Conservation (phyloP, 2,888 invertebrate species). For the Teleiodes luculella region DNA sequence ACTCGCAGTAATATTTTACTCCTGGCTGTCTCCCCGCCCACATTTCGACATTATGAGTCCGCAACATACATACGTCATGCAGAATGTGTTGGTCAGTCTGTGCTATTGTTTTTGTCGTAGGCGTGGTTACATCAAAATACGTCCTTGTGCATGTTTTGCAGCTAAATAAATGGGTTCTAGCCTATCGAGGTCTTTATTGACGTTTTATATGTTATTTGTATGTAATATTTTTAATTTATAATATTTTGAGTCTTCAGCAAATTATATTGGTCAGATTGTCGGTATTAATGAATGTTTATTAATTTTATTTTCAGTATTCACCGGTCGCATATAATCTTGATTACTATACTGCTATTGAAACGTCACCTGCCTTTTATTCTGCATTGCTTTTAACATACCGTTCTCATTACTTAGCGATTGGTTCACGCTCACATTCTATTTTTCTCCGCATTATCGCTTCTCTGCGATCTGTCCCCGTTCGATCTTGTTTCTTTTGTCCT, state of each 20-base stretch:
- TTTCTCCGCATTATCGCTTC: constrained; percentile 22
- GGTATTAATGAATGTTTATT: too few relatives aligned
- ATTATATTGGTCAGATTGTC: neutral
- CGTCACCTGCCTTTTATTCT: constrained; percentile 2
- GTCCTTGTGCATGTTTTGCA: constrained; percentile 40
- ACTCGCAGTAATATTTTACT: constrained; percentile 15
- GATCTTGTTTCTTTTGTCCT: constrained; percentile 31
- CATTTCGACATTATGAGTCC: constrained; percentile 37
- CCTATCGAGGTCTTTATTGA: constrained; percentile 28
- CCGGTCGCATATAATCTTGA: too few relatives aligned
- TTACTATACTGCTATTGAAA: constrained; percentile 4
- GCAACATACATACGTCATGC: constrained; percentile 28
- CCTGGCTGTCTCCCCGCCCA: constrained; percentile 31
- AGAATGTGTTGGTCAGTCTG: constrained; percentile 39
- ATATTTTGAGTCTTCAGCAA: neutral
- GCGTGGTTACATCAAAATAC: constrained; percentile 37
- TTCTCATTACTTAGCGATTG: constrained; percentile 13
- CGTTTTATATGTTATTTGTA: neutral
- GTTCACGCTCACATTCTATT: constrained; percentile 15
- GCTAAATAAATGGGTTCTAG: constrained; percentile 31
- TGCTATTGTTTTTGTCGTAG: constrained; percentile 32
- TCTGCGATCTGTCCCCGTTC: constrained; percentile 26
- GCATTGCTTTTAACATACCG: constrained; percentile 2
- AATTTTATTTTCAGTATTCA: too few relatives aligned
- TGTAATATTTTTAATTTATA: neutral